A percentile compares a stretch with the other conserved stretches of the same genome.
These are phyloP conservation scores for Lasioglossum albipes DNA, from an alignment of 1,140 invertebrate species.

Conservation along the genomic window DNA sequence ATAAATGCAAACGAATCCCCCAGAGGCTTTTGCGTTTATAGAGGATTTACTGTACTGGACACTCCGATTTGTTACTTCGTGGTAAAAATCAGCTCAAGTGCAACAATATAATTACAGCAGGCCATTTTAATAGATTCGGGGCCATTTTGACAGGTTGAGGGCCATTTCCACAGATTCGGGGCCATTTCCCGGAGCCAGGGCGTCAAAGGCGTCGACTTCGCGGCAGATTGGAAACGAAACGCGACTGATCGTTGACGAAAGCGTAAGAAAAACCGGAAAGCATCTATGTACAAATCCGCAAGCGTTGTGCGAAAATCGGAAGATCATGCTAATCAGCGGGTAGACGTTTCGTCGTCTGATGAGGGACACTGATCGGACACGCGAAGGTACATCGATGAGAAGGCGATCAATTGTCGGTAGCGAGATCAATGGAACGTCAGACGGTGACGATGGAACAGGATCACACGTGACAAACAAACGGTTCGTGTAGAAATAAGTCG, in stretches of 20 bases:
- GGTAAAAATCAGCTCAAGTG: too few relatives aligned
- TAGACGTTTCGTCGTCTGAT: neutral
- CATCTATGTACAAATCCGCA: conserved; percentile 5
- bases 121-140: too few relatives aligned
- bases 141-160: too few relatives aligned
- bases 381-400: conserved; percentile 13
- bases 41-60: too few relatives aligned
- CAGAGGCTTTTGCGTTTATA: too few relatives aligned
- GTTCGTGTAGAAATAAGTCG: conserved; percentile 17
- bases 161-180: too few relatives aligned
- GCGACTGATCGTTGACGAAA: neutral
- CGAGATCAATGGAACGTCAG: neutral
- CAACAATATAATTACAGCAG: too few relatives aligned
- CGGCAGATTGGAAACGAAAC: neutral
- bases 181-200: too few relatives aligned
- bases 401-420: neutral
- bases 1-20: too few relatives aligned
- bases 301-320: neutral
- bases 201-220: too few relatives aligned
- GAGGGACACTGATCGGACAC: neutral
- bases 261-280: conserved; percentile 1
- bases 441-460: conserved; percentile 9
- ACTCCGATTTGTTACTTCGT: too few relatives aligned
- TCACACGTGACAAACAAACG: too few relatives aligned
- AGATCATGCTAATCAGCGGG: neutral